A percentile compares a stretch with the other conserved stretches of the same genome.
These are phyloP conservation scores for Catharus fuscescens DNA, from an alignment of 2,113 vertebrate species.

Conservation along the genomic window DNA sequence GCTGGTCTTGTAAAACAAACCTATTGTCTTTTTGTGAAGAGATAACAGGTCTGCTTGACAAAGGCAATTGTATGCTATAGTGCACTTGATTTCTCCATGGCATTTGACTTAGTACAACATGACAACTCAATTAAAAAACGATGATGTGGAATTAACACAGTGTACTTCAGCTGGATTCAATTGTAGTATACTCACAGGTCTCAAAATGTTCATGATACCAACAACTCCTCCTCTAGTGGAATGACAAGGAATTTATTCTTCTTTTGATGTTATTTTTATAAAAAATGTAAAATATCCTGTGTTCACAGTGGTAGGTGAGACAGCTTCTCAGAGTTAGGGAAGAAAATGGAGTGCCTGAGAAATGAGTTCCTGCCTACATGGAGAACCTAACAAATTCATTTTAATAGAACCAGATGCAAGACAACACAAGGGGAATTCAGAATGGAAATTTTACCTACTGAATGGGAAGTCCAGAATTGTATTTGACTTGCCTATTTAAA, in stretches of 20 bases:
- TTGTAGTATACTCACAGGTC: not conserved
- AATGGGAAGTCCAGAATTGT: not conserved
- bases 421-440: not conserved
- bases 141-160: slow-evolving; percentile 39
- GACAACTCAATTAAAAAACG: slow-evolving; percentile 63
- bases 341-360: not conserved
- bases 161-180: not conserved
- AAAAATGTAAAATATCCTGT: not conserved
- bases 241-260: not conserved
- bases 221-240: not conserved
- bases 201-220: not conserved
- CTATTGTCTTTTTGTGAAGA: slow-evolving; percentile 30
- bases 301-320: not conserved
- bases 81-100: slow-evolving; percentile 61
- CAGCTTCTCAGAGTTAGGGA: not conserved
- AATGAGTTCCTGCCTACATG: not conserved
- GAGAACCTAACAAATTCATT: not conserved
- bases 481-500: not conserved
- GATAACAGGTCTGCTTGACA: slow-evolving; percentile 63
- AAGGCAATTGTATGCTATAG: slow-evolving; percentile 53
- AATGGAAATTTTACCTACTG: not conserved
- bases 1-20: slow-evolving; percentile 62
- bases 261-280: not conserved
- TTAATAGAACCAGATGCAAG: not conserved
- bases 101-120: slow-evolving; percentile 54